Base-by-base conservation (phyloP, 2,113 vertebrate species). In the Ictidomys tridecemlineatus region DNA sequence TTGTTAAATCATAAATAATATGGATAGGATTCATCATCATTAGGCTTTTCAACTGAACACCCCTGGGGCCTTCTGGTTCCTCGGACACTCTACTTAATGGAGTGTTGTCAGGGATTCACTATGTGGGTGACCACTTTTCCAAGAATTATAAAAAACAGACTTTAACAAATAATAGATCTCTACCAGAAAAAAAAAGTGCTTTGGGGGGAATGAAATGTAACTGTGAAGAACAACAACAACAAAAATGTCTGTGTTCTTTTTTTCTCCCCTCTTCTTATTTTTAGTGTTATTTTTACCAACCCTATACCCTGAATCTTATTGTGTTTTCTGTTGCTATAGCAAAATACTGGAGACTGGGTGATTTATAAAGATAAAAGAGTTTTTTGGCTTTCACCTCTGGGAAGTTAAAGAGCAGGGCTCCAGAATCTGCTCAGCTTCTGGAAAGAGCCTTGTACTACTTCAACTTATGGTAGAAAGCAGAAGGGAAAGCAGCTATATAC, bases 1-100 rank as follows among this genome's bases (percentile, higher is more conserved):
- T 97, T 98, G 96, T 97, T 97, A 96, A 97, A 95, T 97, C 84
- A 93, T 96, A 95, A 97, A 82, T 89, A 97, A 87, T 90, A 97
- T 91, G 90, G 94, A 91, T 72, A 97, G 84, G 77, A 92, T 77
- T 97, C 89, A 82, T 97, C 87, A 94, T 96, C 51, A 93, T 95
- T 90, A 76, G 34, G 61, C 76, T 95, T 96, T 67, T 90, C 70
- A 93, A 24, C 70, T 22, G 93, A 95, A 92, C 74, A 91, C 93
- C 96, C 90, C 94, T 42, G 53, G 90, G 92, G 97, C 90, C 93
- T 95, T 79, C 63, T 90, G 61, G 79, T 91, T 96, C 72, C 92
- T 90, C 85, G 95, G 96, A 95, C 84, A 87, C 72, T 87, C n/a
- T 95, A 76, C 84, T 89, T 95, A 95, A 85, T 85, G 93, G 96